A percentile compares a stretch with the other conserved stretches of the same genome.
These are phyloP conservation scores for Pogonomyrmex californicus DNA, from an alignment of 1,140 invertebrate genomes.

Conservation along the genomic window DNA sequence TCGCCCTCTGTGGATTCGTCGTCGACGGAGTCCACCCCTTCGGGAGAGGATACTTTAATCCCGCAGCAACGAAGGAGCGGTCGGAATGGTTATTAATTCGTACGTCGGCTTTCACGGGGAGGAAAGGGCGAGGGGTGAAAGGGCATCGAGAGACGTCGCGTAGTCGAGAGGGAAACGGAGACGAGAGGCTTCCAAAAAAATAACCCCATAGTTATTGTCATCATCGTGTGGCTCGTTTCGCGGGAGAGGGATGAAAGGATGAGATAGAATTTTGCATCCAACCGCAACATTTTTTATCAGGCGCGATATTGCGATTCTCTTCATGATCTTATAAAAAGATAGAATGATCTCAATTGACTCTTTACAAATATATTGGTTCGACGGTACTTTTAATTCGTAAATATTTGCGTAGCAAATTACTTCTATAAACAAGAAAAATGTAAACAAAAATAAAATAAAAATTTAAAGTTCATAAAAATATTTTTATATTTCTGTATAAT, in stretches of 20 bases:
- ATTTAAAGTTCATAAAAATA: not conserved
- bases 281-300: constrained; percentile 9
- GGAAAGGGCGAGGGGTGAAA: constrained; percentile 14
- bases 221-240: constrained; percentile 80
- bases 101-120: constrained; percentile 64
- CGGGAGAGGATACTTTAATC: constrained; percentile 82
- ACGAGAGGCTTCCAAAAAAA: constrained; percentile 80
- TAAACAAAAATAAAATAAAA: not conserved
- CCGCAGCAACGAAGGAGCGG: constrained; percentile 74
- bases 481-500: not conserved
- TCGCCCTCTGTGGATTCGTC: constrained; percentile 66
- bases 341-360: not conserved
- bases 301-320: constrained; percentile 3
- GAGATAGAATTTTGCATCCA: constrained; percentile 37
- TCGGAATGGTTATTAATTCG: constrained; percentile 84
- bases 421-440: not conserved
- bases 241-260: constrained; percentile 62
- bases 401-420: not conserved
- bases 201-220: constrained; percentile 83
- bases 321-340: not conserved
- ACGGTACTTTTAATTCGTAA: not conserved
- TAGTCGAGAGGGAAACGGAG: constrained; percentile 63
- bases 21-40: constrained; percentile 45
- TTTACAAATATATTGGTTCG: not conserved
- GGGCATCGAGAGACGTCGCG: constrained; percentile 1